phyloP scores from a whole-genome alignment of 2,797 vertebrate species.

The Typhlichthys eigenmanni region DNA sequence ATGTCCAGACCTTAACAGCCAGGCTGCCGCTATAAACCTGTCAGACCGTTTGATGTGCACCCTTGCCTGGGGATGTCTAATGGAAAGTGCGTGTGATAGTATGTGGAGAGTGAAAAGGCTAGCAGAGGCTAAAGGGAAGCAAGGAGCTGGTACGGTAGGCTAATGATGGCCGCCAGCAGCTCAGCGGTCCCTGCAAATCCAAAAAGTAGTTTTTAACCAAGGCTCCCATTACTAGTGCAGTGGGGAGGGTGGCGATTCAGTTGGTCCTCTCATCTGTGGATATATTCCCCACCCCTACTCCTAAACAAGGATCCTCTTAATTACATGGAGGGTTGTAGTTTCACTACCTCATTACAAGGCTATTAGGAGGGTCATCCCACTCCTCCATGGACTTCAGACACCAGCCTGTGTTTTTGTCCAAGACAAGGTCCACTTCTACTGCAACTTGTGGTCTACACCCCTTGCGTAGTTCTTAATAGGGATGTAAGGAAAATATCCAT shows the following conservation, averaged over 20 bases:
- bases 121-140: constrained; percentile 38
- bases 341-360: constrained; percentile 31
- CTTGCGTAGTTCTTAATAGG: neutral
- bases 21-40: constrained; percentile 54
- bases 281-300: constrained; percentile 21
- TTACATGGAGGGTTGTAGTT: constrained; percentile 35
- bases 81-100: constrained; percentile 58
- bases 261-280: constrained; percentile 35
- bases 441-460: neutral
- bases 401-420: constrained; percentile 4
- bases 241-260: constrained; percentile 12
- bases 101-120: constrained; percentile 37
- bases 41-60: constrained; percentile 66
- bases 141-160: constrained; percentile 71
- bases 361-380: constrained; percentile 10
- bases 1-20: constrained; percentile 59
- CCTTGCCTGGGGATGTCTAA: constrained; percentile 47
- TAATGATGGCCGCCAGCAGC: constrained; percentile 61
- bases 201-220: constrained; percentile 43
- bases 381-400: constrained; percentile 11
- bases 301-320: constrained; percentile 50
- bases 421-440: neutral
- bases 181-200: constrained; percentile 40
- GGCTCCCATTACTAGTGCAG: constrained; percentile 62
- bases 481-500: too few species aligned